These are phyloP conservation scores for Ophion ellenae DNA, from an alignment of 2,888 invertebrate genomes.

Conservation along the genomic window DNA sequence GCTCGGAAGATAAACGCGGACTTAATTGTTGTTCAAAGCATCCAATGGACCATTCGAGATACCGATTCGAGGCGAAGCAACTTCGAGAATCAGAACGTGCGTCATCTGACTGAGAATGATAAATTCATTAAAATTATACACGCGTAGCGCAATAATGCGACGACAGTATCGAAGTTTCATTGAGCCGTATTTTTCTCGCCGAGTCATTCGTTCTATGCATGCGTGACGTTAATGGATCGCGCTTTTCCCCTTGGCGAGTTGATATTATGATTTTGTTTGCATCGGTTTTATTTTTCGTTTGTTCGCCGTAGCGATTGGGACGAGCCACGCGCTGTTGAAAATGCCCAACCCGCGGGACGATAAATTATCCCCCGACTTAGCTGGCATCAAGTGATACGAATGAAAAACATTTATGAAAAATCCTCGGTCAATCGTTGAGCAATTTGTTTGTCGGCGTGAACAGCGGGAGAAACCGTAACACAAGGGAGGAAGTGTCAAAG, in stretches of 20 bases:
- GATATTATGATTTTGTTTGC: conserved; percentile 23
- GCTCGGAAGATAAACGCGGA: background rate
- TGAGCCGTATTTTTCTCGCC: conserved; percentile 28
- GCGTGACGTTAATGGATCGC: conserved; percentile 42
- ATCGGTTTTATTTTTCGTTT: background rate
- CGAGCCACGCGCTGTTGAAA: conserved; percentile 24
- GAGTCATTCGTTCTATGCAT: conserved; percentile 11
- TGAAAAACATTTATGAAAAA: conserved; percentile 24
- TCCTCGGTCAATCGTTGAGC: conserved; percentile 28
- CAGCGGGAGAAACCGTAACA: conserved; percentile 40
- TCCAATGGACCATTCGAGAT: background rate
- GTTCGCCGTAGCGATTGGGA: conserved; percentile 22
- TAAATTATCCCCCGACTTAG: conserved; percentile 47
- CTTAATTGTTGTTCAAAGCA: background rate
- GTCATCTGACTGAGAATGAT: conserved; percentile 25
- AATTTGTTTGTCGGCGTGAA: conserved; percentile 37
- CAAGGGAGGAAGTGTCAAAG: conserved; percentile 1
- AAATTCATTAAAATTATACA: conserved; percentile 30
- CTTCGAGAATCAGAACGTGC: conserved; percentile 1
- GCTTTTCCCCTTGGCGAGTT: conserved; percentile 13
- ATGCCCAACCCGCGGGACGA: conserved; percentile 28
- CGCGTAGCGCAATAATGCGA: conserved; percentile 7
- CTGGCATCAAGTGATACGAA: conserved; percentile 7
- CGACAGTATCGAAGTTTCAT: conserved; percentile 19
- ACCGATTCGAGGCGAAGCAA: background rate